Evolutionary conservation across 2,888 invertebrate genomes (phyloP), one percentile per base, ranked within the genome.

Genomic region (Flexamia atlantica): DNA sequence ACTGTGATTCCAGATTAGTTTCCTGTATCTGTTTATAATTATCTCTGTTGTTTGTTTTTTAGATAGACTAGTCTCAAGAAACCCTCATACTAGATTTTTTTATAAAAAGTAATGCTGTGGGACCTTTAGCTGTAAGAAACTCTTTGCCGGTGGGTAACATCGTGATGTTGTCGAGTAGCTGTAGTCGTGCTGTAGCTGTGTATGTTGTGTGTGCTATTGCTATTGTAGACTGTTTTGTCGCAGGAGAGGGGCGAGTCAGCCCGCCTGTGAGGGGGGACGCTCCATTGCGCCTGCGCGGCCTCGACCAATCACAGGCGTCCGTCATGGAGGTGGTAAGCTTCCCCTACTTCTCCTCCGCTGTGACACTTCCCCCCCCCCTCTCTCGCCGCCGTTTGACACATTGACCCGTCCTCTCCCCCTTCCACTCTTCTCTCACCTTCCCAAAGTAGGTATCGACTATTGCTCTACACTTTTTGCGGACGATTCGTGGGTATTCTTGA

Each of bases 271-370:
- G 86, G 82, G 86, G 84, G 81, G 83, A 83, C 83, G 74, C 84
- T 12, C 70, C 85, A 40, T 80, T 83, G 84, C 87, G 87, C 87
- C 86, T 87, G 87, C 88, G 87, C 85, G 84, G 85, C 64, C 83
- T 85, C 68, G 87, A 87, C 87, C 87, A 87, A 87, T 87, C 87
- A 82, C 86, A 85, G 85, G 84, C 85, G 85, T 84, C 85, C 84
- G 85, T 88, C 86, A 88, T 88, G 88, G 88, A 88, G 87, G 87
- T 88, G 87, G 87, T 88, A 86, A 88, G 87, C 53, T 83, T 79
- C 83, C 32, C 83, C 83, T 83, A 42, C 72, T 82, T 79, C 72
- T 57, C 72, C 82, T 82, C 17, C 68, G 42, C 64, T 57, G 64
- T 46, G 42, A 76, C 83, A 46, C 74, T 53, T 53, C 72, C 57